These are phyloP conservation scores for Psylliodes chrysocephalus DNA, from an alignment of 2,888 invertebrate genomes.

Conservation along the genomic window DNA sequence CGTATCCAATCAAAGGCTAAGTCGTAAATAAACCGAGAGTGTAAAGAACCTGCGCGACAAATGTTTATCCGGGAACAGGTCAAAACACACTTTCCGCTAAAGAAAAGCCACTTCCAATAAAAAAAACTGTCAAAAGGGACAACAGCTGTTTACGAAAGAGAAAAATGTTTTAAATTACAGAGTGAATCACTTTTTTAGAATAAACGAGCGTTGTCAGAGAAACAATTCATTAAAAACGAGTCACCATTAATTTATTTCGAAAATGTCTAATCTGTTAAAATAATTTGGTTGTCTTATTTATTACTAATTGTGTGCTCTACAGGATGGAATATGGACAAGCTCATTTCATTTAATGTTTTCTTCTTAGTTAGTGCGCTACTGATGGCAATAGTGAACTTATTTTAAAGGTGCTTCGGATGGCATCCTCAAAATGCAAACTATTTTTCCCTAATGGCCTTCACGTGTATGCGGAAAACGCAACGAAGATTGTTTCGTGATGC, in stretches of 20 bases:
- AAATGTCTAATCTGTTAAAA: no score
- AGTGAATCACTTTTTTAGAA: no score
- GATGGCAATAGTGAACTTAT: background rate
- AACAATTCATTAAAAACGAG: no score
- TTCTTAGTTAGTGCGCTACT: no score
- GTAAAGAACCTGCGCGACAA: conserved; percentile 33
- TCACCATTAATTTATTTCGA: no score
- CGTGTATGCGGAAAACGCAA: conserved; percentile 19
- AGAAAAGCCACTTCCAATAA: conserved; percentile 13
- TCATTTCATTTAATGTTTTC: no score
- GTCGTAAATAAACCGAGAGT: conserved; percentile 34
- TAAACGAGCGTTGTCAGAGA: no score
- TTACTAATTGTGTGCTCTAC: no score
- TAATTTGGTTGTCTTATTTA: no score
- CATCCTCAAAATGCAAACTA: conserved; percentile 22
- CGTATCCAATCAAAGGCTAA: conserved; percentile 28
- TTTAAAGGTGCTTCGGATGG: conserved; percentile 7
- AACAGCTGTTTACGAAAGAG: background rate
- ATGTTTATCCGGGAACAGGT: conserved; percentile 26
- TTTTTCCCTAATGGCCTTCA: conserved; percentile 21
- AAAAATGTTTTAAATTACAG: background rate
- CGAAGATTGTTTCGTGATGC: background rate
- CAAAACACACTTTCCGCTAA: conserved; percentile 33
- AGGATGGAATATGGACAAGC: no score
- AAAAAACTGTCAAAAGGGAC: background rate